Base-by-base conservation (phyloP, 2,113 vertebrate species). In the Sigmodon hispidus region DNA sequence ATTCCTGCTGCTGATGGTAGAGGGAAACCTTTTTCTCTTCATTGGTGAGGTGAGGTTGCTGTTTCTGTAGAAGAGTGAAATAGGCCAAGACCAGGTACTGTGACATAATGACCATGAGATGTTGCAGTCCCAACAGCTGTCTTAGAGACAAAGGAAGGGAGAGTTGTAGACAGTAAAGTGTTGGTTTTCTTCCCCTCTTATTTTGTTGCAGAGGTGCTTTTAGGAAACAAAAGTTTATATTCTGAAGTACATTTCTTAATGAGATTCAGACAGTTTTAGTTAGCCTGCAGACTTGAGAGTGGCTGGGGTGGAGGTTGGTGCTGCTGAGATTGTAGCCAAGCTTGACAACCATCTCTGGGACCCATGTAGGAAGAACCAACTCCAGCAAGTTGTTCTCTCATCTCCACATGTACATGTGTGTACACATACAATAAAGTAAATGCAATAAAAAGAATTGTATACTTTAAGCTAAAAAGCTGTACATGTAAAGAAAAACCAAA, bases 401-500 rank as follows among this genome's bases (percentile, higher is more conserved):
- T 15, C 15, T 19, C 57, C 24, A 45, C 8, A 40, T 40, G n/a
- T 17, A n/a, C 4, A 0, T 80, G 17, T 80, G 48, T 79, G 77
- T 5, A 59, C 36, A 81, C 36, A 31, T n/a, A 43, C 9, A 55
- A 31, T 61, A 43, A 43, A 83, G 43, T 36, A 57, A 29, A 61
- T 61, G 80, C 55, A 59, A 61, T 61, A 17, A 61, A 83, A 93
- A 52, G 55, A 91, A 52, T 52, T n/a, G 1, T 76, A 4, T 67
- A 48, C 36, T 76, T 93, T 86, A 83, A 93, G 15, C 90, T 93
- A 85, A 59, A 88, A 94, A 87, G 73, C 77, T 96, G 31, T 63
- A 63, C 2, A 50, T 48, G 12, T 67, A 21, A 94, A 52, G 43
- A 84, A 61, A 92, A 77, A 75, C 29, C 48, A 36, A 59, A 77